A percentile compares a stretch with the other conserved stretches of the same genome.
phyloP scores from a whole-genome alignment of 1,140 invertebrate species.

The Nomia melanderi region DNA sequence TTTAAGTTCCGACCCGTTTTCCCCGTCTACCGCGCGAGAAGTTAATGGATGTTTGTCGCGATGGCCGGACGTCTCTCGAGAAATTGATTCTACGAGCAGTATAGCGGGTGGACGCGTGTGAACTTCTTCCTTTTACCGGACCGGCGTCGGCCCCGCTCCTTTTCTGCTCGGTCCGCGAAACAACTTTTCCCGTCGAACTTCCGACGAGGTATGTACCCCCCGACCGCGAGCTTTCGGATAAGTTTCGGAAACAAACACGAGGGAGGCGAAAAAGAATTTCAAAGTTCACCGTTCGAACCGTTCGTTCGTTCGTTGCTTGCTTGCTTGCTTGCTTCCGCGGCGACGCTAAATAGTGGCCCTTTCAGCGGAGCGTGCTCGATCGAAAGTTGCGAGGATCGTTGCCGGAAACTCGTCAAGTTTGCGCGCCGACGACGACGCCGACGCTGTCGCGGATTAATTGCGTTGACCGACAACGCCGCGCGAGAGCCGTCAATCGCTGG shows the following conservation, averaged over 20 bases:
- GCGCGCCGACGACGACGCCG: neutral
- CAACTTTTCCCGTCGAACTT: neutral
- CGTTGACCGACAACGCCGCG: neutral
- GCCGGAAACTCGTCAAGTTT: slow-evolving; percentile 5
- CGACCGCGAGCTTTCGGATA: neutral
- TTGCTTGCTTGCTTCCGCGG: too few species aligned
- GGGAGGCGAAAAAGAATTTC: neutral
- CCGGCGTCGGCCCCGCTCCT: too few species aligned
- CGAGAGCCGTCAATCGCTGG: neutral
- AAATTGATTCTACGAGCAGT: neutral
- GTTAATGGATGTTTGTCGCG: slow-evolving; percentile 2
- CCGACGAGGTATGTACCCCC: neutral
- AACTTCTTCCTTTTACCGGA: too few species aligned
- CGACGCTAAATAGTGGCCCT: neutral
- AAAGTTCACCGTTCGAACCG: neutral
- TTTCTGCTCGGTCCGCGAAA: neutral
- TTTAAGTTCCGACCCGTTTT: neutral
- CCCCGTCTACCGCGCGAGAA: neutral
- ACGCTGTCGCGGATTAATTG: neutral
- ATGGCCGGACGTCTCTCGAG: neutral
- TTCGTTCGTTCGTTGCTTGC: neutral
- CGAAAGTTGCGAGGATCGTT: slow-evolving; percentile 7
- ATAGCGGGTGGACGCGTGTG: neutral
- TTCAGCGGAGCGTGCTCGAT: neutral
- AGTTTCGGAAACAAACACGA: neutral